Conservation (phyloP, 30 jellyfish, hydroid and myxozoan genomes). For the Rhopilema esculentum region DNA sequence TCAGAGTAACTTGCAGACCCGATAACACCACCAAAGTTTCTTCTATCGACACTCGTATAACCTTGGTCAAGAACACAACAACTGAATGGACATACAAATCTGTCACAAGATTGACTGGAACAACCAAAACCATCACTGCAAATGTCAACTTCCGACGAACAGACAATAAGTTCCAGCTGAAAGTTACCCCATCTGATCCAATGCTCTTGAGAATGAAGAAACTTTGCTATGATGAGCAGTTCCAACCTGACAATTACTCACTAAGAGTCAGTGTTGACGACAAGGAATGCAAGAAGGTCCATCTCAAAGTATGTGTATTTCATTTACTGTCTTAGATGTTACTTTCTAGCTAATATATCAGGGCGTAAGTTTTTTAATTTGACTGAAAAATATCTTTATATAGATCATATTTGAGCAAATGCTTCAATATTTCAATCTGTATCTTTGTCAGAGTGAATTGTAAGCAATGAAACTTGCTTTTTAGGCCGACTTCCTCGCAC, state of each 20-base stretch:
- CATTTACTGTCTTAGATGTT: no score
- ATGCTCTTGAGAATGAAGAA: slow-evolving; percentile 57
- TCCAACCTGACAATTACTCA: slow-evolving; percentile 54
- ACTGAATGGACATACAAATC: slow-evolving; percentile 15
- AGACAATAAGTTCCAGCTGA: slow-evolving; percentile 17
- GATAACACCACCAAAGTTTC: slow-evolving; percentile 28
- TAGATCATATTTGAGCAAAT: no score
- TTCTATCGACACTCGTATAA: slow-evolving; percentile 8
- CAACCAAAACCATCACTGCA: slow-evolving; percentile 16
- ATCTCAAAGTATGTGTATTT: slow-evolving; percentile 16
- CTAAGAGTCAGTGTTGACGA: slow-evolving; percentile 44
- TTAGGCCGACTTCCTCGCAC: slow-evolving; percentile 63
- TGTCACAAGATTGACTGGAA: slow-evolving; percentile 25
- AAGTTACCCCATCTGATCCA: slow-evolving; percentile 44
- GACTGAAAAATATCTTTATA: no score
- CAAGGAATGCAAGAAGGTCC: slow-evolving; percentile 54
- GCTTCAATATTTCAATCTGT: not conserved
- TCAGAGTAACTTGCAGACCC: slow-evolving; percentile 46
- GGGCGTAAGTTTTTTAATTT: no score
- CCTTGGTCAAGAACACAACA: slow-evolving; percentile 10
- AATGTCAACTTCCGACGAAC: slow-evolving; percentile 30
- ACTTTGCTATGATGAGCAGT: slow-evolving; percentile 53
- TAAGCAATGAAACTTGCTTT: no score
- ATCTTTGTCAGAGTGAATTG: not conserved
- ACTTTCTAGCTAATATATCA: no score